Evolutionary conservation across 2,888 invertebrate genomes (phyloP), one percentile per base, ranked within the genome.

Genomic region (Scaptomyza polygonia): DNA sequence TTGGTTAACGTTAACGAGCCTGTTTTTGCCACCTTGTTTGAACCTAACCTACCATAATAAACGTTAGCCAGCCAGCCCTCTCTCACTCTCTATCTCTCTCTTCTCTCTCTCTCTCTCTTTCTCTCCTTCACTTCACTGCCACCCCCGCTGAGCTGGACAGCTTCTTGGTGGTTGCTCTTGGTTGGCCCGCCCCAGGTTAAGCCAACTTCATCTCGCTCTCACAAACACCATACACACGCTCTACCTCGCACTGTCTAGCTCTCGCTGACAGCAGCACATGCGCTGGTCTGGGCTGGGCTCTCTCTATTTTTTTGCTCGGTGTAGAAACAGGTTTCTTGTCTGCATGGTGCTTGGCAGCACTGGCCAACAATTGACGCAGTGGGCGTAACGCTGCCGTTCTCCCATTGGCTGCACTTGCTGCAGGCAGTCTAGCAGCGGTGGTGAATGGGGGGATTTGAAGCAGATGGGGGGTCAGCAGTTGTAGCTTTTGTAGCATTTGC

Each of bases 31-130:
- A 86, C 83, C 84, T 85, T 83, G 79, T 88, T 84, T 75, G 82
- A 86, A 89, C 89, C 88, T 89, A 90, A 89, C 90, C 89, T 90
- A 90, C 89, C 88, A 80, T 88, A 89, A 89, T 89, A 89, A 80
- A 64, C 67, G 57, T 57, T 45, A 29, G 52, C 55, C 79, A 63
- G 54, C 63, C 62, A 64, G 40, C 73, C 18, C 48, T 21, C n/a
- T 16, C 49, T 39, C 58, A 12, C 48, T 27, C 51, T 39, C 32
- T 39, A 34, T 18, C 57, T 58, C 55, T 64, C 64, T 48, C 79
- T 45, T 55, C 21, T 27, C 51, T 39, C 32, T 39, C 21, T 21
- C 21, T 21, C 61, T 12, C 40, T 29, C 2, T 3, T 16, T 0
- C 54, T 44, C 62, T 47, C 9, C n/a, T 40, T 16, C 14, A 0